Conservation (phyloP, 1,140 invertebrate species). For the Plutomurus gul region DNA sequence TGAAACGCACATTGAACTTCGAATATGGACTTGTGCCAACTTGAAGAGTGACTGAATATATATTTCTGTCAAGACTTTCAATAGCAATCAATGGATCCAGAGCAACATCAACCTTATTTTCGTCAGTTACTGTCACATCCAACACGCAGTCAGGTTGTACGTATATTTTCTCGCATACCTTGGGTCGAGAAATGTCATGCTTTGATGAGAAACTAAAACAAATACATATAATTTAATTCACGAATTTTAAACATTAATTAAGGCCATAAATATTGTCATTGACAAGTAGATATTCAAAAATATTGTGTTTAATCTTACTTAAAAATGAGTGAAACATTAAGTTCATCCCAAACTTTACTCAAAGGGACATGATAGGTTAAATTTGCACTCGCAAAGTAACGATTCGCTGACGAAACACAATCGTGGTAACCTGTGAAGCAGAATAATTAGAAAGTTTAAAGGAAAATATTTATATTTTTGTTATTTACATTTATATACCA, state of each 20-base stretch:
- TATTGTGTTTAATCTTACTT: too few species aligned
- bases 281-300: too few species aligned
- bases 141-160: constrained; percentile 36
- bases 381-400: constrained; percentile 50
- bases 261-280: too few species aligned
- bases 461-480: too few species aligned
- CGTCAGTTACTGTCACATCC: not conserved
- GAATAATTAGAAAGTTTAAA: too few species aligned
- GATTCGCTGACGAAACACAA: constrained; percentile 49
- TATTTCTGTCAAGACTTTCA: constrained; percentile 23
- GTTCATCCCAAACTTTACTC: constrained; percentile 49
- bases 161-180: constrained; percentile 36
- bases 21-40: constrained; percentile 46
- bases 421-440: constrained; percentile 50
- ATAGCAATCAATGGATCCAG: not conserved
- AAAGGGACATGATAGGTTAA: constrained; percentile 49
- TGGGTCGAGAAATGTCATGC: constrained; percentile 44
- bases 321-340: constrained; percentile 44
- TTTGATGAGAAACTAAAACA: constrained; percentile 45
- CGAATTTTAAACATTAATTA: too few species aligned
- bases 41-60: constrained; percentile 43
- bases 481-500: too few species aligned
- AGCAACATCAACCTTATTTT: constrained; percentile 35
- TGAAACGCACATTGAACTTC: constrained; percentile 40
- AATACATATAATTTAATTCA: not conserved